Base-by-base conservation (phyloP, 2,888 invertebrate genomes). In the Mycalesis mineus region DNA sequence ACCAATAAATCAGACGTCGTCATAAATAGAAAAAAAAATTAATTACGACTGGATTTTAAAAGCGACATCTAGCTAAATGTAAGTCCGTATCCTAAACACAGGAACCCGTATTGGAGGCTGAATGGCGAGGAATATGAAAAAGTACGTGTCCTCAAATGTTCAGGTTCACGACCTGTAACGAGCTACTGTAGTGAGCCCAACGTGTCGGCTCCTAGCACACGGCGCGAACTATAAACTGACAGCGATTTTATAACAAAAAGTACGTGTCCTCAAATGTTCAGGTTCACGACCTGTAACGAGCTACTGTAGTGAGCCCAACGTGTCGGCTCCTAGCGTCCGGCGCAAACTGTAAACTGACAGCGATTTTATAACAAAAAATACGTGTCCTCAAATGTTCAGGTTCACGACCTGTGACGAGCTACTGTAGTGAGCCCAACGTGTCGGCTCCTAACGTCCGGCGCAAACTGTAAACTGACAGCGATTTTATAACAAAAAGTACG, bases 81-180 rank as follows among this genome's bases (percentile, higher is more conserved):
- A 22, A 22, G 22, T 22, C 22, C 22, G 22, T 5, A 5, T 2
- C 22, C 33, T 9, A 9, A 15, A 31, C 29, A 45, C 33, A 29
- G 45, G 31, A 15, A 9, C 31, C 47, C 31, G 44, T 29, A 29
- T 8, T 15, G 7, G 36, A 28, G 47, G 7, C 29, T 39, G 47
- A 47, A 56, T 33, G 42, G 41, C 36, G 50, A 33, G 22, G 50
- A 50, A 53, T 49, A 49, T 57, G 49, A 54, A 54, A 54, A 50
- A 57, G 49, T 50, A 57, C 57, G 40, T 57, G 57, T 60, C 57
- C 50, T 60, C 56, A 53, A 57, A 60, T 60, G 45, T 52, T 41
- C 53, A 45, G 45, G 54, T 50, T 53, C 49, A 44, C 57, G 50
- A 50, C 57, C 57, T 54, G 49, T 57, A 60, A 60, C 57, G 60